Base-by-base conservation (phyloP, 2,888 invertebrate species). In the Hydropsyche betteni region DNA sequence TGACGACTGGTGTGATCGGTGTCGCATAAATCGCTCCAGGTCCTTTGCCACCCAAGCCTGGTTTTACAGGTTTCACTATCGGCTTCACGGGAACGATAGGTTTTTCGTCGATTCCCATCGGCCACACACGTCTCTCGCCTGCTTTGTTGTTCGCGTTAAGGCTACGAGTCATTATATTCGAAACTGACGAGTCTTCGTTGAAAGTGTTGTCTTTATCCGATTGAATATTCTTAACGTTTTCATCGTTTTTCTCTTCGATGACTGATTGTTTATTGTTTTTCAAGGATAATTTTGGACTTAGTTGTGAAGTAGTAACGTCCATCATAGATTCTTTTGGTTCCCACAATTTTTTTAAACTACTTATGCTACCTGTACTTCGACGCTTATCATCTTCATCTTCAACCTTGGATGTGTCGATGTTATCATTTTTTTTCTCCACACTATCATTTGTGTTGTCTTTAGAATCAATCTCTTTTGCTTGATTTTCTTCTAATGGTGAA, bases 321-420 rank as follows among this genome's bases (percentile, higher is more conserved):
- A 61, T 79, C 6, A 83, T 81, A 4, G 85, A 84, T 83, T 92
- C 92, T 83, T 93, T 94, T 80, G 92, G 93, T 85, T 97, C 97
- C 97, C 97, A 97, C 79, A 97, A 86, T 84, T 95, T 95, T 84
- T 96, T 96, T 81, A 97, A 88, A 84, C 95, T 96, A 83, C 93
- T 95, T 82, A 97, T 97, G 86, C 95, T 95, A 78, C 96, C 96
- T 69, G 96, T 96, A 84, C 96, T 96, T 80, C 94, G 92, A 12
- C 96, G 89, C 84, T 96, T 96, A 83, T 95, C 94, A 72, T 95
- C 94, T 14, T 90, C 91, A 71, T 93, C 93, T 7, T 89, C 91
- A 44, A 84, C 82, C 80, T 84, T 84, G 69, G 83, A 78, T 51
- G 79, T 78, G 79, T 87, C 85, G 1, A 74, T 52, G 51, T 76